Conservation (phyloP, 2,113 vertebrate genomes). For the Ceyx margarethae region DNA sequence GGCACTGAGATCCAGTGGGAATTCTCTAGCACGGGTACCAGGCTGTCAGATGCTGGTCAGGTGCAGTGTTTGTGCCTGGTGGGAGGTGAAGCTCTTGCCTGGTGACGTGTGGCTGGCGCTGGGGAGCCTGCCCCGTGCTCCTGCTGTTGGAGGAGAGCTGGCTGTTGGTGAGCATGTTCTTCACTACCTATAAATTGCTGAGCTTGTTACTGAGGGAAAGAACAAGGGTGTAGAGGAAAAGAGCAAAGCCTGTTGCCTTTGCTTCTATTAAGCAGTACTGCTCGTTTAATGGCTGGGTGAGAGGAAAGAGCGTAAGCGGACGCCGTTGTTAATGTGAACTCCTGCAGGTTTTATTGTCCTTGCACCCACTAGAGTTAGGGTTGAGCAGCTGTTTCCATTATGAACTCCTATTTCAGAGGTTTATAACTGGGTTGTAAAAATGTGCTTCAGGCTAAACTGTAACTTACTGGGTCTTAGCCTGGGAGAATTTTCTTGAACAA, state of each 20-base stretch:
- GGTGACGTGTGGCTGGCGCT: neutral
- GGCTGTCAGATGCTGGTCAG: neutral
- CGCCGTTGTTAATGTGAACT: slow-evolving; percentile 73
- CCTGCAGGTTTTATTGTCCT: slow-evolving; percentile 76
- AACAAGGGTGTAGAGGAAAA: neutral
- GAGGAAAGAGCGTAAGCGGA: slow-evolving; percentile 74
- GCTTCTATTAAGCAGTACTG: slow-evolving; percentile 64
- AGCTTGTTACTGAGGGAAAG: slow-evolving; percentile 54
- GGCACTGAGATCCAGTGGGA: neutral
- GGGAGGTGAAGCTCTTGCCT: neutral
- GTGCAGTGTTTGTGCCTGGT: neutral
- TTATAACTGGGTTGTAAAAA: slow-evolving; percentile 82
- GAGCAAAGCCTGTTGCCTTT: slow-evolving; percentile 45
- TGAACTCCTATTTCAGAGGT: slow-evolving; percentile 78
- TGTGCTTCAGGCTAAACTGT: slow-evolving; percentile 73
- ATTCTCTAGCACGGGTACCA: neutral
- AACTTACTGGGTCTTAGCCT: slow-evolving; percentile 72
- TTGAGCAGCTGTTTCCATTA: slow-evolving; percentile 82
- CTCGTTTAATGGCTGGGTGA: slow-evolving; percentile 74
- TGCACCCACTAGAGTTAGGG: slow-evolving; percentile 69
- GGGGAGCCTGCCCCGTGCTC: neutral
- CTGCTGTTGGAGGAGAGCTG: slow-evolving; percentile 1
- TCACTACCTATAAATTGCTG: slow-evolving; percentile 62
- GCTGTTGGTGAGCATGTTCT: neutral
- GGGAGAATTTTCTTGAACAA: slow-evolving; percentile 70